phyloP scores from a whole-genome alignment of 92 coral and sea anemone genomes.

The Porites rus region DNA sequence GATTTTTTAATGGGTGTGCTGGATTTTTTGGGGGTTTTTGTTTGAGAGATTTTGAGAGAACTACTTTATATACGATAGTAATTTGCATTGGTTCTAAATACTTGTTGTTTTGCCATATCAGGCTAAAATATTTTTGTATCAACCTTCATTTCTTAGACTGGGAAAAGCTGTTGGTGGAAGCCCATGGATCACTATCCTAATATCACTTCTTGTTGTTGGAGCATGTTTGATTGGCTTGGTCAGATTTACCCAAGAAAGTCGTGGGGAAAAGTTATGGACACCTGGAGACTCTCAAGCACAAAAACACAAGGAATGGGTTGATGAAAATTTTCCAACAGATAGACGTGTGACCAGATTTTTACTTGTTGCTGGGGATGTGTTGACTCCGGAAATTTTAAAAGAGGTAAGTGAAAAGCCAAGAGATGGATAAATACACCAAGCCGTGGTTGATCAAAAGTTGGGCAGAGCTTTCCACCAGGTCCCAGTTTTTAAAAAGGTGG shows the following conservation, averaged over 20 bases:
- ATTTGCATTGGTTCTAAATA: too few relatives aligned
- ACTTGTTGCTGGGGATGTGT: conserved; percentile 70
- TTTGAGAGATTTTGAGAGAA: too few relatives aligned
- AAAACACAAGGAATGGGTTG: conserved; percentile 85
- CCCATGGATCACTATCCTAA: conserved; percentile 85
- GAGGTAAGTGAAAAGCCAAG: conserved; percentile 29
- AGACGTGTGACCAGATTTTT: conserved; percentile 59
- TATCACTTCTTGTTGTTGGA: conserved; percentile 67
- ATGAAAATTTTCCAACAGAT: conserved; percentile 73
- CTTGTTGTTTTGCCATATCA: too few relatives aligned
- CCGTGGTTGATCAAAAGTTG: too few relatives aligned
- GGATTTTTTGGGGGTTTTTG: too few relatives aligned
- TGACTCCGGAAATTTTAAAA: conserved; percentile 62
- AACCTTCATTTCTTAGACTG: conserved; percentile 52
- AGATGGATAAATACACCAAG: too few relatives aligned
- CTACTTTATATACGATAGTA: too few relatives aligned
- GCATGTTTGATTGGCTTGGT: conserved; percentile 80
- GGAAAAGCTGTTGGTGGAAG: conserved; percentile 86
- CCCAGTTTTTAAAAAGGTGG: too few relatives aligned
- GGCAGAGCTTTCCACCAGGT: too few relatives aligned
- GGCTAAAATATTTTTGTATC: too few relatives aligned
- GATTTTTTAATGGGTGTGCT: too few relatives aligned
- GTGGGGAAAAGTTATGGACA: conserved; percentile 92
- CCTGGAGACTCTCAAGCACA: conserved; percentile 79
- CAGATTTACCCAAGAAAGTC: conserved; percentile 77